Base-by-base conservation (phyloP, 2,888 invertebrate species). In the Pomacea canaliculata region DNA sequence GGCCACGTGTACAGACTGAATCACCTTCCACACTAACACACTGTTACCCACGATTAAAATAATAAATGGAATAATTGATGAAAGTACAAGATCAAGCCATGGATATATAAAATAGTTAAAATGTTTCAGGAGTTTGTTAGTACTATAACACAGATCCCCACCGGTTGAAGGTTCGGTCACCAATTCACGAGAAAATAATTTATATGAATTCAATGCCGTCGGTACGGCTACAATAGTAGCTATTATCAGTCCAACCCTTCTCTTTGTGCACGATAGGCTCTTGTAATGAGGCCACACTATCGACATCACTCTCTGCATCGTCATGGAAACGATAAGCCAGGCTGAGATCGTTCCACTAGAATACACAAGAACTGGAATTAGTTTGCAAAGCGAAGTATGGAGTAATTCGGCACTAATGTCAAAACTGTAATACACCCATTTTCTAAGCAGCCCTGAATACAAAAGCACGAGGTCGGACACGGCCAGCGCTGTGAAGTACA, bases 11-110 rank as follows among this genome's bases (percentile, higher is more conserved):
- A 23, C 63, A 27, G 63, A 63, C 23, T 27, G 63, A 63, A n/a
- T n/a, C 63, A 63, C 63, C 63, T 63, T 63, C 63, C 63, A 63
- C 23, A 63, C 27, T 7, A 63, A 27, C n/a, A 63, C 63, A 19
- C 23, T 27, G 63, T 63, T 63, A 7, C 23, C n/a, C 7, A 19
- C 7, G 63, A 63, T 12, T 10, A 63, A 8, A 12, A 63, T 19
- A 27, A n/a, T 12, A 19, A n/a, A 23, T 63, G 63, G 63, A 63
- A 63, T 19, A 12, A 63, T 12, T 18, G 63, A 63, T 7, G 63
- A 23, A 10, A 63, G 10, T 10, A 12, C n/a, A 12, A 63, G 13
- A 19, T 63, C 63, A 10, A 63, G 13, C 63, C 63, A 63, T 7
- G 51, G 51, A 56, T 56, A 56, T 56, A 56, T 16, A 16, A 56